Base-by-base conservation (phyloP, 2,797 vertebrate species). In the Eutrigla gurnardus region DNA sequence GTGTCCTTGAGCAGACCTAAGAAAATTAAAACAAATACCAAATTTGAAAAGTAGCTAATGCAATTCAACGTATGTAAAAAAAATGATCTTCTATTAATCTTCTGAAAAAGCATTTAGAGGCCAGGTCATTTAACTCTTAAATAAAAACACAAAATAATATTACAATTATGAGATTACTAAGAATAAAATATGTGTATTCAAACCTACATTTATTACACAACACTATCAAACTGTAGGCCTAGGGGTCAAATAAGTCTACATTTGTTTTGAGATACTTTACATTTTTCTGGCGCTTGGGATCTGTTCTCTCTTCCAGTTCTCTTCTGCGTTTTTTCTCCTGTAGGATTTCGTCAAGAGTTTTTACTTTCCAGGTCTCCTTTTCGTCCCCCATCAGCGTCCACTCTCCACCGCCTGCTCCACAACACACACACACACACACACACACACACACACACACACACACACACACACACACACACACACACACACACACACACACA, bases 351-450 rank as follows among this genome's bases (percentile, higher is more conserved):
- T 99, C 98, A 94, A 99, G 97, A 79, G 98, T 99, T 94, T 99
- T 99, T 89, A 99, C 98, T 93, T 99, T 99, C 98, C 98, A 99
- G 93, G 96, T 98, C 92, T 99, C 97, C 95, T 99, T 99, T 97
- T 97, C 97, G 98, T 99, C 97, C 97, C 98, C 98, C 98, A 99
- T 99, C 98, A 91, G 97, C 95, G 84, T 96, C 72, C 84, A 89
- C 83, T 93, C 93, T 86, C 88, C 88, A 86, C 93, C 87, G 77
- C 87, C 93, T 95, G 83, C 40, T 84, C 80, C 61, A 81, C 33
- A 65, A 9, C 14, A 70, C 57, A 70, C 47, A 73, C 65, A 87
- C 25, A 81, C 17, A 57, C 1, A 39, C 0, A 42, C 6, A 47
- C 7, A 49, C 47, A 49, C 15, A 49, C 46, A 49, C 42, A 5